These are phyloP conservation scores for Hippocampus kuda DNA, from an alignment of 2,797 vertebrate species.

Conservation along the genomic window DNA sequence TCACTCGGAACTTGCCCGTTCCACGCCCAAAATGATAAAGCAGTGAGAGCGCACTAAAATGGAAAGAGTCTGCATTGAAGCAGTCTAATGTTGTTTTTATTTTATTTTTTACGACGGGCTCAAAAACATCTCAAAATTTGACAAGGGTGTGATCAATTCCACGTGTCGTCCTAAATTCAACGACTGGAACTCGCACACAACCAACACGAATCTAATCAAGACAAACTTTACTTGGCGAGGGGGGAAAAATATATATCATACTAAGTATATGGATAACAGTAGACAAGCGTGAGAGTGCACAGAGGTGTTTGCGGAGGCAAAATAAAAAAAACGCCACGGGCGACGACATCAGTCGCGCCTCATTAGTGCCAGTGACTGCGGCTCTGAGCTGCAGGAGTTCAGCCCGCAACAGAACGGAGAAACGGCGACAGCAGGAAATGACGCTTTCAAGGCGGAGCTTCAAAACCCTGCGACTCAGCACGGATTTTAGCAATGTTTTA, in stretches of 20 bases:
- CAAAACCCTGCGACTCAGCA: background rate
- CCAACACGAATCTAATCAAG: background rate
- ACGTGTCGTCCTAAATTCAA: background rate
- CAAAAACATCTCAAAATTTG: background rate
- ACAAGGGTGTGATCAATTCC: background rate
- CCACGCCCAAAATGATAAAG: background rate
- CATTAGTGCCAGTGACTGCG: background rate
- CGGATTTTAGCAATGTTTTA: background rate
- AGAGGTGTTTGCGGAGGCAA: constrained; percentile 7
- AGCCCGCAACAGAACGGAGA: background rate
- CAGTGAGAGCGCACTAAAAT: background rate
- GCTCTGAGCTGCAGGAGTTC: constrained; percentile 3
- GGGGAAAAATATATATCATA: background rate
- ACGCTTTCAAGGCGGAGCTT: constrained; percentile 4
- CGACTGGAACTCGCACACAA: background rate
- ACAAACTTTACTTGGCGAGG: no score
- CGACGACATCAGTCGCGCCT: constrained; percentile 4
- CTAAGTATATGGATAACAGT: background rate
- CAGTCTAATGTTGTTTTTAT: background rate
- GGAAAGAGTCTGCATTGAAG: background rate
- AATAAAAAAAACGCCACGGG: background rate
- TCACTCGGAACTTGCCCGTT: background rate
- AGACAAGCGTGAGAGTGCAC: background rate
- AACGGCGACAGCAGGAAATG: background rate
- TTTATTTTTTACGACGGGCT: background rate